phyloP scores from a whole-genome alignment of 2,113 vertebrate species.

The Pyrgilauda ruficollis region DNA sequence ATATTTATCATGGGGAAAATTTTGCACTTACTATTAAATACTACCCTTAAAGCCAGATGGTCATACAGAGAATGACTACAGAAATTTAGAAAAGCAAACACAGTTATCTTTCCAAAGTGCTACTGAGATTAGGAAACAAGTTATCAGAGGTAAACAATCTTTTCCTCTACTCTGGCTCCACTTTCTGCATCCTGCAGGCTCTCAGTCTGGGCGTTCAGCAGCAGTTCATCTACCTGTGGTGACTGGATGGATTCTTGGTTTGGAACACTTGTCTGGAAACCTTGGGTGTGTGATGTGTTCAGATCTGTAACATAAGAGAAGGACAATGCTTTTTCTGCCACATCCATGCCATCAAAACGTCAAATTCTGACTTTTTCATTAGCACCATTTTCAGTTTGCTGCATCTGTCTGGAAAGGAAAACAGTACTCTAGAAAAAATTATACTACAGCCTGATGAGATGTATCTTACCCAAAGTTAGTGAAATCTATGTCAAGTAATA shows the following conservation, averaged over 20 bases:
- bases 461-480: not conserved
- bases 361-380: not conserved
- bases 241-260: conserved; percentile 12
- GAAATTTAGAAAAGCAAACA: conserved; percentile 26
- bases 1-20: not conserved
- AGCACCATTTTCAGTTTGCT: not conserved
- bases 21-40: conserved; percentile 55
- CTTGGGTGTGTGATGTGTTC: conserved; percentile 38
- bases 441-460: not conserved
- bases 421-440: not conserved
- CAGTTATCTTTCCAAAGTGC: conserved; percentile 35
- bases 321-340: not conserved
- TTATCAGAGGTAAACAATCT: conserved; percentile 90
- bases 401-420: not conserved
- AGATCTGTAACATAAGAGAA: conserved; percentile 72
- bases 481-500: not conserved
- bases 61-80: conserved; percentile 4
- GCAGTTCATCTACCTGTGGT: conserved; percentile 13
- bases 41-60: conserved; percentile 37
- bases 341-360: accelerated
- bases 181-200: conserved; percentile 71
- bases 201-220: conserved; percentile 54
- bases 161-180: conserved; percentile 79
- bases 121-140: not conserved
- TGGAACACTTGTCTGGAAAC: not conserved